Conservation (phyloP, 2,797 vertebrate genomes). For the Hirundo rustica region DNA sequence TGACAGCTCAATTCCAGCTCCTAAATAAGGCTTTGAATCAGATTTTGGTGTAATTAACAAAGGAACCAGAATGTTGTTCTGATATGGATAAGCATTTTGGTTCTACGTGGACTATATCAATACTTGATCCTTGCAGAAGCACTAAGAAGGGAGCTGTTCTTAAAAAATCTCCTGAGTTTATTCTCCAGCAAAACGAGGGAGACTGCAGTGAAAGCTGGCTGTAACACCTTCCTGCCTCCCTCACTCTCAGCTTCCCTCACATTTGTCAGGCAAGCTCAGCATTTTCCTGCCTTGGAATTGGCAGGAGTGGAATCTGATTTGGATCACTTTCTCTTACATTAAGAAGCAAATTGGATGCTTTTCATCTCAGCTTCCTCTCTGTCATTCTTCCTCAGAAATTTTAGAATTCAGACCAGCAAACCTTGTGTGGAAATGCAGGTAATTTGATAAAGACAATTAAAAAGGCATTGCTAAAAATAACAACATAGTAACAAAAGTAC, state of each 20-base stretch:
- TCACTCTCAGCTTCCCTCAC: background rate
- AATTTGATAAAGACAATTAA: background rate
- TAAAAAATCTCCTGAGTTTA: background rate
- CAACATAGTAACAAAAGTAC: background rate
- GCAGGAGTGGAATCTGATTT: background rate
- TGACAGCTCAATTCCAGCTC: background rate
- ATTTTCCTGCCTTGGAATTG: background rate
- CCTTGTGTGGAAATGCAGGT: background rate
- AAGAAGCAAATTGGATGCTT: background rate
- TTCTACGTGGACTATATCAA: fast-evolving
- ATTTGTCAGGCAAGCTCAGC: background rate
- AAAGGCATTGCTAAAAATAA: background rate
- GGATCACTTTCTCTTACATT: background rate
- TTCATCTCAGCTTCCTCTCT: background rate
- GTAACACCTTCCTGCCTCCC: background rate
- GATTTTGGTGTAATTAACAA: background rate
- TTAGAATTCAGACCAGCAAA: background rate
- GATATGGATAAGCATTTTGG: background rate
- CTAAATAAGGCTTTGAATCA: background rate
- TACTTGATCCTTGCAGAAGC: background rate
- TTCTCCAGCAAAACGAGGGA: background rate
- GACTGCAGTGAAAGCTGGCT: background rate
- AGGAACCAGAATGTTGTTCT: background rate
- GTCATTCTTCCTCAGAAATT: background rate
- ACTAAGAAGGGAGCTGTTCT: background rate